Conservation (phyloP, 2,113 vertebrate species). For the Tupaia chinensis region DNA sequence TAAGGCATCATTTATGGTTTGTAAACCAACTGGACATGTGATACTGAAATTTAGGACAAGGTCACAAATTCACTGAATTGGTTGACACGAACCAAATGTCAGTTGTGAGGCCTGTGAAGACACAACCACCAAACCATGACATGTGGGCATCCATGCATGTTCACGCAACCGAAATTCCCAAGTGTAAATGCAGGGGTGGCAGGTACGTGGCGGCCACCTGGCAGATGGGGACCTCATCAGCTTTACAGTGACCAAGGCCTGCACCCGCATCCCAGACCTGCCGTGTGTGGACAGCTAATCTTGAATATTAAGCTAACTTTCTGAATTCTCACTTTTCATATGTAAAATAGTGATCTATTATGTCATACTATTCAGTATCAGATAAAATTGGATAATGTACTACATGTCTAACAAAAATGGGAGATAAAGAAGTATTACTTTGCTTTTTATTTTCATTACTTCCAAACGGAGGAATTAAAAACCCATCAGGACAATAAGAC, state of each 20-base stretch:
- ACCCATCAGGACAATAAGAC: background rate
- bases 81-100: background rate
- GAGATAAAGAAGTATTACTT: background rate
- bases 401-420: background rate
- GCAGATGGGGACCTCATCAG: background rate
- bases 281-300: too few species aligned
- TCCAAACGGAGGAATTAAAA: constrained; percentile 15
- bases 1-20: background rate
- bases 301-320: background rate
- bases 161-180: background rate
- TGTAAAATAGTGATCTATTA: background rate
- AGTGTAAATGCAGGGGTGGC: too few species aligned
- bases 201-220: background rate
- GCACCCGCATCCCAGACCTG: background rate
- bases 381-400: background rate
- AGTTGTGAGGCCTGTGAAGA: background rate
- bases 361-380: background rate
- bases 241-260: background rate
- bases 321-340: background rate
- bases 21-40: background rate
- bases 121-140: background rate
- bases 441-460: background rate
- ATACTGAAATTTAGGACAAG: background rate
- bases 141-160: background rate
- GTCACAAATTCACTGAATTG: background rate